Conservation (phyloP, 2,797 vertebrate species). For the Bovichtus variegatus region DNA sequence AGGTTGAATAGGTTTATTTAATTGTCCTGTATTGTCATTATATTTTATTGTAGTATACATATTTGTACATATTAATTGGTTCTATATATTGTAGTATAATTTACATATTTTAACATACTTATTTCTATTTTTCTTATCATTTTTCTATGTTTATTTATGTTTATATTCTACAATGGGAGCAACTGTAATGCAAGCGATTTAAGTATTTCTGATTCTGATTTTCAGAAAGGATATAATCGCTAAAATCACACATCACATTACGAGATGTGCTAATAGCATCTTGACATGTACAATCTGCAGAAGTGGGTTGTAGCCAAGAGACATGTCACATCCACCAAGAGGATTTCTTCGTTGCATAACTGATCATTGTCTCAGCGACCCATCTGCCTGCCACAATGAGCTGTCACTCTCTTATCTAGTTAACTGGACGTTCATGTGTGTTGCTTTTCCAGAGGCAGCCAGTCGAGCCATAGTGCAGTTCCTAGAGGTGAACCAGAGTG, state of each 20-base stretch:
- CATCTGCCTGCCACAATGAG: conserved; percentile 26
- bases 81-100: too few relatives aligned
- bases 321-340: neutral
- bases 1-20: too few relatives aligned
- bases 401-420: conserved; percentile 33
- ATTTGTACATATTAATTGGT: too few relatives aligned
- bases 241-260: neutral
- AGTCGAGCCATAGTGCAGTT: conserved; percentile 99
- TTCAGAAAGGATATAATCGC: neutral
- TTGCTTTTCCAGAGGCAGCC: conserved; percentile 90
- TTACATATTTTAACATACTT: too few relatives aligned
- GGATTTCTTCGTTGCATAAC: conserved; percentile 33
- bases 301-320: conserved; percentile 2
- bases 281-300: neutral
- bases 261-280: neutral
- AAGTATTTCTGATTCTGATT: too few relatives aligned
- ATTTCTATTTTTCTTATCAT: too few relatives aligned
- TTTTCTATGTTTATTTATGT: too few relatives aligned
- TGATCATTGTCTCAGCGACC: conserved; percentile 33
- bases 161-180: too few relatives aligned
- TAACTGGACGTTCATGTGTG: conserved; percentile 22
- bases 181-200: too few relatives aligned
- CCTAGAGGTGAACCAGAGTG: conserved; percentile 98
- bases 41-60: too few relatives aligned
- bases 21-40: too few relatives aligned